Evolutionary conservation across 1,140 invertebrate species (phyloP), one percentile per base, ranked within the genome.

Genomic region (Panagrolaimus sp.): DNA sequence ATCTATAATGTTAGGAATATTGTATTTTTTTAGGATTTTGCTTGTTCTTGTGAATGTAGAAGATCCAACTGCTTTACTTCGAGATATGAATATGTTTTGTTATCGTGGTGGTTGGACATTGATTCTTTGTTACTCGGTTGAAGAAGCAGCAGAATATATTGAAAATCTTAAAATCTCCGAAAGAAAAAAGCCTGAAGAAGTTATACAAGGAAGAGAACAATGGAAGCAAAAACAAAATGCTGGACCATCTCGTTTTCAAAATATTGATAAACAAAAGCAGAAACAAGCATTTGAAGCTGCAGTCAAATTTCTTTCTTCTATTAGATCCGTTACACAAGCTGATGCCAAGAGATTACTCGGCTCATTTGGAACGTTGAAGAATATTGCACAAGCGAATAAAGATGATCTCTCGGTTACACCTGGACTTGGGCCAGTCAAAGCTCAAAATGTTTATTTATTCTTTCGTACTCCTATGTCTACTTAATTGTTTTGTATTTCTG

Each of bases 141-240:
- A 82, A 71, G 80, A 82, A 65, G 82, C 82, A 0, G 80, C 75
- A 10, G 80, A 82, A 65, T 82, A 83, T 63, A 69, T 82, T 44
- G 80, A 82, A 62, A 81, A 70, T 45, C 67, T 83, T n/a, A 83
- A 83, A 65, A 43, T 77, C 43, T 65, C 75, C 24, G 82, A 82
- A 47, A 78, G 70, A 17, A 70, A 70, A 17, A 72, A 70, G 48
- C 52, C 69, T 0, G 66, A 70, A 55, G 52, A 46, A n/a, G 64
- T 67, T 24, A 73, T 78, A 9, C 52, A 63, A 43, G 46, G 68
- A 66, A 21, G 52, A 67, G 55, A 65, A 67, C 68, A 63, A 73
- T 63, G 38, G 68, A 71, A 67, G 68, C 28, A 65, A 58, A 48
- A 63, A 43, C 28, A 44, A 52, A 26, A 21, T 14, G 63, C 66